phyloP scores from a whole-genome alignment of 2,797 vertebrate genomes.

The Mormyrops attenuatus region DNA sequence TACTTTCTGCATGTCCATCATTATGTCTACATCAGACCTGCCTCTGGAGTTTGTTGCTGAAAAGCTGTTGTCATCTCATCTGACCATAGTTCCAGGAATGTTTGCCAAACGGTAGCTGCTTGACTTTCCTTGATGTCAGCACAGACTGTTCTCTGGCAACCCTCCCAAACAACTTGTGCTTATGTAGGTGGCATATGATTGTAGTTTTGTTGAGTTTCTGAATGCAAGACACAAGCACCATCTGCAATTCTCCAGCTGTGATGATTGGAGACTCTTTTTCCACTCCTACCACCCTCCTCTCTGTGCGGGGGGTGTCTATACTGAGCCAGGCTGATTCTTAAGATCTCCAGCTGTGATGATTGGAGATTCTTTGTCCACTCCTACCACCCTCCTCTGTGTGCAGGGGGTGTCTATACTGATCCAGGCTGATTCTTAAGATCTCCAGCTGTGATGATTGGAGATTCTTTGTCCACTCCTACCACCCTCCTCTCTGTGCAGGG shows the following conservation, averaged over 20 bases:
- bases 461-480: not conserved
- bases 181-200: not conserved
- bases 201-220: not conserved
- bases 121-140: not conserved
- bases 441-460: no score
- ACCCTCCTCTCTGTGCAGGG: not conserved
- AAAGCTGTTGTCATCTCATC: not conserved
- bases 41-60: not conserved
- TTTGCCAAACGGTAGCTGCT: not conserved
- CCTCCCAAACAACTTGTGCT: not conserved
- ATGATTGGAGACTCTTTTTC: not conserved
- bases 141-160: not conserved
- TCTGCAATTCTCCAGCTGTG: not conserved
- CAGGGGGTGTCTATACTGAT: no score
- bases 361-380: no score
- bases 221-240: not conserved
- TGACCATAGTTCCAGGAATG: not conserved
- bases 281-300: no score
- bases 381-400: no score
- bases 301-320: no score
- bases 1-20: not conserved
- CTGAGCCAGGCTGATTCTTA: no score
- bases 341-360: no score
- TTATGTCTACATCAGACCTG: not conserved
- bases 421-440: no score